These are phyloP conservation scores for Drosophila kanapiae DNA, from an alignment of 1,140 invertebrate genomes.

Conservation along the genomic window DNA sequence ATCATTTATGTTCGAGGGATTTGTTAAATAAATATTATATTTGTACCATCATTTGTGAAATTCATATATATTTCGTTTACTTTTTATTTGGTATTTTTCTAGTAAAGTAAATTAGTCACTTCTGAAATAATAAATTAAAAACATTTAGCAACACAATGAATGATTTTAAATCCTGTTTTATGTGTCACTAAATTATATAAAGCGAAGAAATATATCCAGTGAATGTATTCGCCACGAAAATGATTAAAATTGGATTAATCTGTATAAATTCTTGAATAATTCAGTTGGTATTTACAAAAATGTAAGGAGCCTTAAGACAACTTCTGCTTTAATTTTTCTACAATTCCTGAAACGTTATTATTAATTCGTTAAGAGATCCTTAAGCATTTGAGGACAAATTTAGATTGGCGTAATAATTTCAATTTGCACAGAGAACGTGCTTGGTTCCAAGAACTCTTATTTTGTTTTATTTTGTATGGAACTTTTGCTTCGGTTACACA, in stretches of 20 bases:
- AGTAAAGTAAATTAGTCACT: neutral
- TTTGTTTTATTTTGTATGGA: slow-evolving; percentile 31
- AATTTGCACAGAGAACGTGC: slow-evolving; percentile 66
- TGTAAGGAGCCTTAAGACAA: too few relatives aligned
- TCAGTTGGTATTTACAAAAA: neutral
- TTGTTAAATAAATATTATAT: neutral
- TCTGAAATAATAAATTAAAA: neutral
- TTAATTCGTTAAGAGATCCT: slow-evolving; percentile 33
- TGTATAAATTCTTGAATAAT: too few relatives aligned
- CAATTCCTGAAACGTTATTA: slow-evolving; percentile 1
- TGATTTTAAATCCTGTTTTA: neutral
- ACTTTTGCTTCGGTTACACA: slow-evolving; percentile 56
- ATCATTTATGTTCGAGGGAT: neutral
- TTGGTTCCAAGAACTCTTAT: slow-evolving; percentile 37
- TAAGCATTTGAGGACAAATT: slow-evolving; percentile 62
- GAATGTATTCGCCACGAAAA: neutral
- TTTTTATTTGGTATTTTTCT: neutral
- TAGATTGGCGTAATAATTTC: slow-evolving; percentile 66
- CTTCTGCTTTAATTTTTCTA: neutral
- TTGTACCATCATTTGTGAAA: neutral
- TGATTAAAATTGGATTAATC: neutral
- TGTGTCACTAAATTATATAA: neutral
- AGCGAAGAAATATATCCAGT: neutral
- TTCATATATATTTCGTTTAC: neutral
- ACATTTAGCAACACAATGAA: too few relatives aligned